Evolutionary conservation across 2,888 invertebrate genomes (phyloP), one percentile per base, ranked within the genome.

Genomic region (Stictocephala bisonia): DNA sequence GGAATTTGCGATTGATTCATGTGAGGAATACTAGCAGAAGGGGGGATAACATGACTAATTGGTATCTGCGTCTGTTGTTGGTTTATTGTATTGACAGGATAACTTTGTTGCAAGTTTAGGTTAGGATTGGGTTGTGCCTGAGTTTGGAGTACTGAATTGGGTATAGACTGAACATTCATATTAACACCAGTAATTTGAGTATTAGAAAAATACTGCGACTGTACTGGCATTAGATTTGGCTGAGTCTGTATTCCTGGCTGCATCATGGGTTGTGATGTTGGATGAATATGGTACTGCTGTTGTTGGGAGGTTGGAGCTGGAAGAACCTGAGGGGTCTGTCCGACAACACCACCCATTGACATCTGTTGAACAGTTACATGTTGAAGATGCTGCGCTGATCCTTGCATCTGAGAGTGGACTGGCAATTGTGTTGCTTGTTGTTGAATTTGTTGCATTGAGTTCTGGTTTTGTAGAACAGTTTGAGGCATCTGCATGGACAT

Each of bases 371-470:
- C 44, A 31, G 58, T 27, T 50, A 86, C 81, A 75, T 86, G 86
- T 79, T 86, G 87, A 44, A 85, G 82, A 78, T 87, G 87, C 79
- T 86, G 87, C 84, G 86, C 85, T 77, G 82, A 83, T 76, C 87
- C 86, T 79, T 51, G 78, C 27, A 73, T 73, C 64, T 76, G 78
- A 64, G 68, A 71, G 56, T 70, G 70, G 15, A 70, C 60, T 2
- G 60, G 78, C 73, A 78, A 76, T 58, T 75, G 75, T 48, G 75
- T 20, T 48, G 69, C 64, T 70, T 77, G 79, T 44, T 76, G 78
- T 50, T 74, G 76, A 71, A 76, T 73, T 53, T 76, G 77, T 22
- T 77, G 77, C 69, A 76, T 71, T 29, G 22, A 44, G 68, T 22
- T 72, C 74, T 76, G 77, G 24, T 76, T 74, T 74, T 75, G 75